phyloP scores from a whole-genome alignment of 2,113 vertebrate species.

The Cyanoderma ruficeps region DNA sequence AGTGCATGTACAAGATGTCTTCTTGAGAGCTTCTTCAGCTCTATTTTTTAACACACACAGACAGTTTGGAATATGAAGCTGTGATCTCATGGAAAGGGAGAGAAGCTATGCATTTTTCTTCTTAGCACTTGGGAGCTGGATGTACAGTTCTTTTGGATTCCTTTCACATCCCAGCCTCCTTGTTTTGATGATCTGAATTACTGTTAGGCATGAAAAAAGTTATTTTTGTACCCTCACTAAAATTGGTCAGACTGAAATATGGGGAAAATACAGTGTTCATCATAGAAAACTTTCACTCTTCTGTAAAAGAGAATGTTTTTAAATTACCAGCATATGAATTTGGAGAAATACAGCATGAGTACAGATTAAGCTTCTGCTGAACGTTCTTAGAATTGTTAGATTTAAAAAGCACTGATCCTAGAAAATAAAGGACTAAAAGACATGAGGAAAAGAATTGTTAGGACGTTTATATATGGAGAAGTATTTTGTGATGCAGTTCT shows the following conservation, averaged over 20 bases:
- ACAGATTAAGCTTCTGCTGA: not conserved
- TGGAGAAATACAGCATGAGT: rapidly evolving
- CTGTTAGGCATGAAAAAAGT: not conserved
- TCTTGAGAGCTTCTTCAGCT: not conserved
- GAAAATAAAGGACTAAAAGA: not conserved
- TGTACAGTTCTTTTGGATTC: not conserved
- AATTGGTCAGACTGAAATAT: not conserved
- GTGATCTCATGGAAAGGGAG: not conserved
- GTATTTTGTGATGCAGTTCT: not conserved
- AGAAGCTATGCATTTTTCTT: not conserved
- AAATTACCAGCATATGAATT: not conserved
- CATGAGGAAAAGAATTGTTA: not conserved
- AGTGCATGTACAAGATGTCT: not conserved
- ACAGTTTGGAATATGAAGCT: not conserved
- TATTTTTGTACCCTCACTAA: not conserved
- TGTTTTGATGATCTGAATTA: not conserved
- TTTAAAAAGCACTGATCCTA: not conserved
- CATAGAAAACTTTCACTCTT: not conserved
- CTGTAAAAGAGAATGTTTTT: not conserved
- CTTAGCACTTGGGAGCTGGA: not conserved
- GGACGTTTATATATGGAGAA: not conserved
- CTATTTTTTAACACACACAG: not conserved
- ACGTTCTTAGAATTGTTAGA: not conserved
- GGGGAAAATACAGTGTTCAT: not conserved
- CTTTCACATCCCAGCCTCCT: not conserved